Conservation (phyloP, 2,888 invertebrate genomes). For the Drosophila tanythrix region DNA sequence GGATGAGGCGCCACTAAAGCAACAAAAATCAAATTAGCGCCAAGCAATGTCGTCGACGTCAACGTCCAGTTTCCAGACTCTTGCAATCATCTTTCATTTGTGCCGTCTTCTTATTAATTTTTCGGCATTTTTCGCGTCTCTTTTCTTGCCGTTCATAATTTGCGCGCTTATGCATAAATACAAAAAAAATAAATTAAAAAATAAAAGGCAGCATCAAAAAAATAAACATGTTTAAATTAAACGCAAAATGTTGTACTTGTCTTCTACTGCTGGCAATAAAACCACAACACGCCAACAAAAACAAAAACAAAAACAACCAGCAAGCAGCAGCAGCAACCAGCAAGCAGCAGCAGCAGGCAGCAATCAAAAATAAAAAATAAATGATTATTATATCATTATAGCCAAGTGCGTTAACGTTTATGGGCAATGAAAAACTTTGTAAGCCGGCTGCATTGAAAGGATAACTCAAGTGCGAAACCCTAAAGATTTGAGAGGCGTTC, state of each 20-base stretch:
- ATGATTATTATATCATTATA: slow-evolving; percentile 69
- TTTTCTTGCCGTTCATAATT: slow-evolving; percentile 59
- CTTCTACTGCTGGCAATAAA: slow-evolving; percentile 55
- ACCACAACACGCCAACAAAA: slow-evolving; percentile 30
- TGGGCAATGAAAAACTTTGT: slow-evolving; percentile 68
- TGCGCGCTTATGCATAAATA: slow-evolving; percentile 66
- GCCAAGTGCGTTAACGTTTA: slow-evolving; percentile 73
- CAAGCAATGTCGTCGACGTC: slow-evolving; percentile 51
- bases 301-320: slow-evolving; percentile 19
- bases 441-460: slow-evolving; percentile 16
- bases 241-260: slow-evolving; percentile 57
- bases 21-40: slow-evolving; percentile 79
- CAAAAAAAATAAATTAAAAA: slow-evolving; percentile 9
- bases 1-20: slow-evolving; percentile 69
- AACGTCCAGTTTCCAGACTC: slow-evolving; percentile 36
- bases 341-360: not conserved
- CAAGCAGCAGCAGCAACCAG: not conserved
- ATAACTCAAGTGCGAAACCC: slow-evolving; percentile 29
- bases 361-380: slow-evolving; percentile 37
- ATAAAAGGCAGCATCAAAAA: slow-evolving; percentile 6
- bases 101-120: slow-evolving; percentile 55
- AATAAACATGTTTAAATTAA: slow-evolving; percentile 58
- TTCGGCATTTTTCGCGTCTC: slow-evolving; percentile 26
- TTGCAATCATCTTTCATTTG: slow-evolving; percentile 1
- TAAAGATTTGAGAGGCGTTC: slow-evolving; percentile 5